Conservation (phyloP, 1,140 invertebrate genomes). For the Drosophila watanabei region DNA sequence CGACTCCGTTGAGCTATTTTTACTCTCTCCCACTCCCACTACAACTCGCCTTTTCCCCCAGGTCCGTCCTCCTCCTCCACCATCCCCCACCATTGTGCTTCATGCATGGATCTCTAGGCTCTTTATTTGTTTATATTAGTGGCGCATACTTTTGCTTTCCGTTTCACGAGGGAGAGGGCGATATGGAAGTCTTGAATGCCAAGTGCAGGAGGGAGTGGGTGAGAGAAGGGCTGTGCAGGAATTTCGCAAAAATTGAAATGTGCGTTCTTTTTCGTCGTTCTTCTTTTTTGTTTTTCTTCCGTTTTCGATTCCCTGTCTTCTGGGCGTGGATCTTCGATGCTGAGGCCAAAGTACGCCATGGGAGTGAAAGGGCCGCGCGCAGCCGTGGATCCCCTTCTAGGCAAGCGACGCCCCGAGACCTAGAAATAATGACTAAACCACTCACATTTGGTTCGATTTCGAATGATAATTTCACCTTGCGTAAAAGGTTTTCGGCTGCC, state of each 20-base stretch:
- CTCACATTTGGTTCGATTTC: slow-evolving; percentile 59
- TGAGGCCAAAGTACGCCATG: slow-evolving; percentile 69
- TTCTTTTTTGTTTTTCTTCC: slow-evolving; percentile 11
- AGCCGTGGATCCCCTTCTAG: slow-evolving; percentile 27
- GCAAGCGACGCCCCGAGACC: slow-evolving; percentile 40
- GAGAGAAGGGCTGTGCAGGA: slow-evolving; percentile 30
- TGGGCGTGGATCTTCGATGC: slow-evolving; percentile 31
- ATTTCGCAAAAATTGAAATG: slow-evolving; percentile 63
- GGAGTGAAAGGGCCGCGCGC: slow-evolving; percentile 21
- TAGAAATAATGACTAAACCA: slow-evolving; percentile 60
- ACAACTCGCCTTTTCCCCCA: slow-evolving; percentile 4
- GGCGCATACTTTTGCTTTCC: slow-evolving; percentile 80
- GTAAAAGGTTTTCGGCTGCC: slow-evolving; percentile 66
- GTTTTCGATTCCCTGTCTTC: slow-evolving; percentile 11
- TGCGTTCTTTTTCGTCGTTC: slow-evolving; percentile 18
- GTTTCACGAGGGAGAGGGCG: slow-evolving; percentile 22
- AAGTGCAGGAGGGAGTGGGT: slow-evolving; percentile 34
- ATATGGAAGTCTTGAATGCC: slow-evolving; percentile 45
- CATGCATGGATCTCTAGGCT: slow-evolving; percentile 64
- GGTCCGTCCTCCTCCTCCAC: not conserved
- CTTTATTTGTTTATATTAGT: slow-evolving; percentile 81
- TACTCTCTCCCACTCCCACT: slow-evolving; percentile 59
- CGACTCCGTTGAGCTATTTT: slow-evolving; percentile 61
- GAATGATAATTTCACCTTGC: slow-evolving; percentile 77
- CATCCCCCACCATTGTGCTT: slow-evolving; percentile 10